These are phyloP conservation scores for Aspidoscelis tigris DNA, from an alignment of 2,113 vertebrate genomes.

Conservation along the genomic window DNA sequence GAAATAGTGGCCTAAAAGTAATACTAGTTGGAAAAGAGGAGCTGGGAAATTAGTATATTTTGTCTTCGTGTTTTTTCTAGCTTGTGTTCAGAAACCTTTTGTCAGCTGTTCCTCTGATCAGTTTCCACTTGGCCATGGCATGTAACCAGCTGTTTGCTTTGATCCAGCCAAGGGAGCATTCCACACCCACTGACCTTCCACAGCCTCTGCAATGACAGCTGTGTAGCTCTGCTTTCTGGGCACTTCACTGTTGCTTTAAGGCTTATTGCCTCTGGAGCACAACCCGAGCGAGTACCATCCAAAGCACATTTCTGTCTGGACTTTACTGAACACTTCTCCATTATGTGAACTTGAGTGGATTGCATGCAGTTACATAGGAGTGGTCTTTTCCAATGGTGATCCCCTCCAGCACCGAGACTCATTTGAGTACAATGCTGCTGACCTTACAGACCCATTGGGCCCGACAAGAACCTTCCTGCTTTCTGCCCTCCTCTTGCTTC, in stretches of 20 bases:
- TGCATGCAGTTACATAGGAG: neutral
- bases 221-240: conserved; percentile 15
- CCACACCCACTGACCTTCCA: conserved; percentile 27
- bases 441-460: conserved; percentile 82
- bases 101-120: conserved; percentile 44
- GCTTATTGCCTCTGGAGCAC: neutral
- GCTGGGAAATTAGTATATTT: conserved; percentile 16
- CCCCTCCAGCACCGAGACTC: conserved; percentile 81
- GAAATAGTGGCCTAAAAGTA: neutral
- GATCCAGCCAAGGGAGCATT: conserved; percentile 38
- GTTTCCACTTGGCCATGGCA: conserved; percentile 34
- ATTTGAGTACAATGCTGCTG: conserved; percentile 82
- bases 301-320: neutral
- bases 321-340: neutral
- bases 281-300: neutral
- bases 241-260: conserved; percentile 28
- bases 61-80: conserved; percentile 12
- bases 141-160: conserved; percentile 40
- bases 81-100: conserved; percentile 23
- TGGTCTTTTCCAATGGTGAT: conserved; percentile 83
- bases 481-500: conserved; percentile 73
- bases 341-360: conserved; percentile 3
- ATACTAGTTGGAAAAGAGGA: neutral
- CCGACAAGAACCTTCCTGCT: conserved; percentile 71
- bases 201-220: conserved; percentile 43